These are phyloP conservation scores for Avahi laniger DNA, from an alignment of 2,797 vertebrate species.

Conservation along the genomic window DNA sequence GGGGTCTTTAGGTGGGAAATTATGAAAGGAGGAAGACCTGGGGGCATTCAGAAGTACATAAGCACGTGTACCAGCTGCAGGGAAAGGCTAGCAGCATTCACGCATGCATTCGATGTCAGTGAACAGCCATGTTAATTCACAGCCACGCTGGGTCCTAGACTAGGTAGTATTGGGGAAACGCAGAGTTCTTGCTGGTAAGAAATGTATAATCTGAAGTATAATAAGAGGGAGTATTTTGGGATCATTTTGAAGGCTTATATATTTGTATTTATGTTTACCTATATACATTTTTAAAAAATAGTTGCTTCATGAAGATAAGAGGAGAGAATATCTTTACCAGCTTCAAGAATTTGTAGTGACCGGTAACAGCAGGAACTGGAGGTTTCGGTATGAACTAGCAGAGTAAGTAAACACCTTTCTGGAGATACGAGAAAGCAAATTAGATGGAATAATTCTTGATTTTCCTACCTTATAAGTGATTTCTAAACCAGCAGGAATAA, in stretches of 20 bases:
- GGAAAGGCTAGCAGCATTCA: not conserved
- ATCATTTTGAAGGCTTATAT: not conserved
- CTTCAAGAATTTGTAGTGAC: slow-evolving; percentile 88
- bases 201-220: not conserved
- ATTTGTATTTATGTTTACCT: not conserved
- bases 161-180: not conserved
- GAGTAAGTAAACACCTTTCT: slow-evolving; percentile 80
- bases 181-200: not conserved
- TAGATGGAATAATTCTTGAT: slow-evolving; percentile 12
- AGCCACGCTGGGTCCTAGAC: not conserved
- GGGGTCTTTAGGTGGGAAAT: not conserved
- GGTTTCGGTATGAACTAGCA: slow-evolving; percentile 86
- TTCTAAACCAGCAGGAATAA: slow-evolving; percentile 45
- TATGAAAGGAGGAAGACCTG: not conserved
- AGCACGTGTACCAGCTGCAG: not conserved
- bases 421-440: not conserved
- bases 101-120: not conserved
- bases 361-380: slow-evolving; percentile 86
- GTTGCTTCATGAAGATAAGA: slow-evolving; percentile 87
- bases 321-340: slow-evolving; percentile 87
- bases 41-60: not conserved
- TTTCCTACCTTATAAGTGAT: slow-evolving; percentile 53
- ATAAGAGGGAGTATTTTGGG: not conserved
- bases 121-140: not conserved
- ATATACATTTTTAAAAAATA: slow-evolving; percentile 48